These are phyloP conservation scores for Lycaena phlaeas DNA, from an alignment of 2,888 invertebrate species.

Conservation along the genomic window DNA sequence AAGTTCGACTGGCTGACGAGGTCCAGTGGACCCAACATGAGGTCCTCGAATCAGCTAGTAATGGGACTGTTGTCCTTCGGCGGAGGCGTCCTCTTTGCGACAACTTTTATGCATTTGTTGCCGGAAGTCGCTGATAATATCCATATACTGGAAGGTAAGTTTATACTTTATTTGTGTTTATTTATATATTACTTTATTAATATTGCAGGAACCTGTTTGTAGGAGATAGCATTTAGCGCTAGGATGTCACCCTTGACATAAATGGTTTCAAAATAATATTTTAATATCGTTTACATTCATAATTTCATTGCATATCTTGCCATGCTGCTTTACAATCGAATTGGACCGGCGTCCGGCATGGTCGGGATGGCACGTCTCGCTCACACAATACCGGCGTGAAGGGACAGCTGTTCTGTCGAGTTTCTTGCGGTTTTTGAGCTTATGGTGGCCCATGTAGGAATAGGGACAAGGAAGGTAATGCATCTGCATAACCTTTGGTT, in stretches of 20 bases:
- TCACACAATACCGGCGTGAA: too few species aligned
- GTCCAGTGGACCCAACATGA: conserved; percentile 48
- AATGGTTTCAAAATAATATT: conserved; percentile 1
- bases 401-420: not conserved
- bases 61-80: conserved; percentile 82
- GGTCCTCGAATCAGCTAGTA: conserved; percentile 66
- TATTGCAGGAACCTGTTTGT: not conserved
- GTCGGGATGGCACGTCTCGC: too few species aligned
- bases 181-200: not conserved
- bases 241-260: conserved; percentile 2
- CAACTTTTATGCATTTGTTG: conserved; percentile 85
- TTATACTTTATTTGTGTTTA: not conserved
- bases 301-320: too few species aligned
- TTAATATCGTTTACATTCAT: not conserved
- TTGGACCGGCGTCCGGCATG: too few species aligned
- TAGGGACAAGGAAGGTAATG: too few species aligned
- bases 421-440: not conserved
- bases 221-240: not conserved
- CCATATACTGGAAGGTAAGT: conserved; percentile 70
- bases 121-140: conserved; percentile 85
- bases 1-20: conserved; percentile 76
- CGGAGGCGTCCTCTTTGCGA: conserved; percentile 86
- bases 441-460: not conserved
- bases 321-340: too few species aligned
- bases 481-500: too few species aligned